These are phyloP conservation scores for Saccostrea cuccullata DNA, from an alignment of 1,140 invertebrate genomes.

Conservation along the genomic window DNA sequence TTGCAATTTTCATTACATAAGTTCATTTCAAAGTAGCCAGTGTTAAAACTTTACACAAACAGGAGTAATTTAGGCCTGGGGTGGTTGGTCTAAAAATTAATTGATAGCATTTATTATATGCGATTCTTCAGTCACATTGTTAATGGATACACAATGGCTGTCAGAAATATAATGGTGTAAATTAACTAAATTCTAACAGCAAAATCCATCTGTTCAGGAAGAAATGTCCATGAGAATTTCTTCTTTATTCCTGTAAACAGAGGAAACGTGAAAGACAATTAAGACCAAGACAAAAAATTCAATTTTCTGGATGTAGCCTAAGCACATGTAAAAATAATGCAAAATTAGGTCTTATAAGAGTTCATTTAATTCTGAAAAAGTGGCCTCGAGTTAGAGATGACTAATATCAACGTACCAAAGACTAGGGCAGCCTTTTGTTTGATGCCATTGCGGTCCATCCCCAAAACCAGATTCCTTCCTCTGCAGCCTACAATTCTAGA, in stretches of 20 bases:
- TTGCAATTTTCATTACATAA: no score
- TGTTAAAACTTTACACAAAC: no score
- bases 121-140: no score
- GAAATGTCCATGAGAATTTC: no score
- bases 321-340: constrained; percentile 4
- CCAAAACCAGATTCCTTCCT: background rate
- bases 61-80: no score
- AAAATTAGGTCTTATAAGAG: constrained; percentile 1
- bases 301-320: constrained; percentile 1
- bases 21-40: no score
- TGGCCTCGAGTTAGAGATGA: background rate
- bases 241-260: background rate
- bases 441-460: background rate
- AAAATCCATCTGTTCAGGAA: no score
- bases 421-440: background rate
- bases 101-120: no score
- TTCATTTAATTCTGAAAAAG: constrained; percentile 20
- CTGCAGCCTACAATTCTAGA: background rate
- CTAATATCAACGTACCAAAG: background rate
- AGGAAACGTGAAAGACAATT: background rate
- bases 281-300: background rate
- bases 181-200: no score
- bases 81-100: no score
- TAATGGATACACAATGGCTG: no score
- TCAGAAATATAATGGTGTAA: no score